Evolutionary conservation across 2,113 vertebrate species (phyloP).

Genomic region (Gallinago media): DNA sequence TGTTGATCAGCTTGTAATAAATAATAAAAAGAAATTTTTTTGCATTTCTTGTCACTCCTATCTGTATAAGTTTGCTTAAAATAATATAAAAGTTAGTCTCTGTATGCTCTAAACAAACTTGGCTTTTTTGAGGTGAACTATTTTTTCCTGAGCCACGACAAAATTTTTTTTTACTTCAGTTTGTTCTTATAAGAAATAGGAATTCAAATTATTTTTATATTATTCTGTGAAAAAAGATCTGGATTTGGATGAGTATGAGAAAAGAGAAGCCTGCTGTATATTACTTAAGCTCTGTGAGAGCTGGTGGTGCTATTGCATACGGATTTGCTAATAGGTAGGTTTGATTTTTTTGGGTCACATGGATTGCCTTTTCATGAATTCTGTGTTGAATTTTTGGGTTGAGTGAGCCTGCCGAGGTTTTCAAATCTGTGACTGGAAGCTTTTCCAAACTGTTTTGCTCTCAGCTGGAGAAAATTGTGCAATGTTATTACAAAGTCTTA

Average conservation of each 20-base stretch:
- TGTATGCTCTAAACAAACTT: not conserved
- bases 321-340: not conserved
- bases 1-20: not conserved
- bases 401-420: conserved; percentile 13
- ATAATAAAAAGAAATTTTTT: not conserved
- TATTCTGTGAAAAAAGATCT: not conserved
- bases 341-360: not conserved
- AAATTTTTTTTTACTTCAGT: not conserved
- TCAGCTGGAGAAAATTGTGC: not conserved
- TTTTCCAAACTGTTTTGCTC: conserved; percentile 23
- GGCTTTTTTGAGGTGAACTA: not conserved
- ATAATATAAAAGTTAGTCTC: not conserved
- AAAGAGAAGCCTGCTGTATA: not conserved
- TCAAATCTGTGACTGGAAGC: not conserved
- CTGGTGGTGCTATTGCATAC: not conserved
- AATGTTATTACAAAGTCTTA: not conserved
- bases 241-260: not conserved
- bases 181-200: not conserved
- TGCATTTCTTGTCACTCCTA: not conserved
- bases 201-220: not conserved
- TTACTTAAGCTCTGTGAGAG: not conserved
- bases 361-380: not conserved
- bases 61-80: not conserved
- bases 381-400: not conserved
- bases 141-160: not conserved